These are phyloP conservation scores for Syngnathus rostellatus DNA, from an alignment of 2,797 vertebrate genomes.

Conservation along the genomic window DNA sequence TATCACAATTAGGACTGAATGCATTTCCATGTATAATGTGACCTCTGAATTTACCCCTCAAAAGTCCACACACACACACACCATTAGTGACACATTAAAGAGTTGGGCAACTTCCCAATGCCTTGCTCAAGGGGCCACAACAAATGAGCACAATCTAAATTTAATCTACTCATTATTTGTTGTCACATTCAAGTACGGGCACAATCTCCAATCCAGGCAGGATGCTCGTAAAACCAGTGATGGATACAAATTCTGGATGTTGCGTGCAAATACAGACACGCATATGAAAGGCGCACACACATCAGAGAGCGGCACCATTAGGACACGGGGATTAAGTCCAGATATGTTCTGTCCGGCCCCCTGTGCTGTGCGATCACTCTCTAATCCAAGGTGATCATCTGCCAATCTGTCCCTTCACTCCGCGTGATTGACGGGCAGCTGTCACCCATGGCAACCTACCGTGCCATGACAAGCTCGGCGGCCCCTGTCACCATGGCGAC, in stretches of 20 bases:
- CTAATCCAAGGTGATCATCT: conserved; percentile 68
- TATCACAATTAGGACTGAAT: conserved; percentile 3
- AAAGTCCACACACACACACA: background rate
- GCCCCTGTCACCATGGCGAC: conserved; percentile 55
- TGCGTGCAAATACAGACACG: conserved; percentile 1
- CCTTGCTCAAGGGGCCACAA: background rate
- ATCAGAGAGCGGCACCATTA: conserved; percentile 22
- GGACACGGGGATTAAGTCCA: conserved; percentile 48
- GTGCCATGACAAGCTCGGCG: conserved; percentile 44
- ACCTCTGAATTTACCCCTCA: background rate
- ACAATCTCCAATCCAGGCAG: background rate
- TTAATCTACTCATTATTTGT: background rate
- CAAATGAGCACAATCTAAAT: background rate
- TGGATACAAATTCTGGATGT: background rate
- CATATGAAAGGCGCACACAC: conserved; percentile 10
- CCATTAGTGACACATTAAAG: background rate
- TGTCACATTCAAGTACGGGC: background rate
- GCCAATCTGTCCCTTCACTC: conserved; percentile 59
- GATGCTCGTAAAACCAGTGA: background rate
- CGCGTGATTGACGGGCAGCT: conserved; percentile 64
- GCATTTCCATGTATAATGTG: background rate
- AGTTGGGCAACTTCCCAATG: background rate
- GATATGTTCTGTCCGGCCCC: conserved; percentile 42
- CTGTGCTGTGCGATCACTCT: conserved; percentile 38
- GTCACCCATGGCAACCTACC: conserved; percentile 56